Evolutionary conservation across 2,797 vertebrate genomes (phyloP), one percentile per base, ranked within the genome.

Genomic region (Morus bassanus): DNA sequence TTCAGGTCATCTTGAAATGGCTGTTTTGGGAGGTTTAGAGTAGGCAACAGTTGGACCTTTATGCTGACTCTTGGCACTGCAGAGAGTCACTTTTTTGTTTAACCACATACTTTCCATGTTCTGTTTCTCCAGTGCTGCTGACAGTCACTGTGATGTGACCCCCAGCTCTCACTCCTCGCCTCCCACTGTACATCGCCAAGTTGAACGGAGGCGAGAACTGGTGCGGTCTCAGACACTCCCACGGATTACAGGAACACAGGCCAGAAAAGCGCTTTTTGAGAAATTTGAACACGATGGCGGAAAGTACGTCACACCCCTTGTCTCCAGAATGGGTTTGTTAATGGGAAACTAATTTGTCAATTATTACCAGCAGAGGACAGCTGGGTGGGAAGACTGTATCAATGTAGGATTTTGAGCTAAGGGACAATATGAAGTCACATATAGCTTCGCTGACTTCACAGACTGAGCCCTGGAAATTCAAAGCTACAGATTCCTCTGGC

Each of bases 231-330:
- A 99, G 96, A 99, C 99, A 0, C 97, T 99, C 41, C 98, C 98
- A 1, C 98, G 99, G 35, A 97, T 97, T 46, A 96, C 94, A 0
- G 98, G 98, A 13, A 97, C 98, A 0, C 99, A 99, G 91, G 98
- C 98, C 94, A 98, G 99, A 82, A 98, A 99, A 59, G 98, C 98
- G 0, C 94, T 99, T 50, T 98, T 99, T 11, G 99, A 99, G 97
- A 98, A 99, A 94, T 98, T 99, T 87, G 99, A 99, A 96, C 98
- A 98, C 2, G 98, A 99, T 5, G 98, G 97, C 3, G 95, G 84
- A 69, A 99, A 98, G 99, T 99, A 98, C 0, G 98, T 91, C 41
- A 46, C 7, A 5, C n/a, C 25, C 30, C 11, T 61, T 61, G 48
- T 43, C 60, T 83, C 43, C 35, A 16, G 50, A 80, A 35, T 1